These are phyloP conservation scores for Pangasius krempfi DNA, from an alignment of 2,797 vertebrate species.

Conservation along the genomic window DNA sequence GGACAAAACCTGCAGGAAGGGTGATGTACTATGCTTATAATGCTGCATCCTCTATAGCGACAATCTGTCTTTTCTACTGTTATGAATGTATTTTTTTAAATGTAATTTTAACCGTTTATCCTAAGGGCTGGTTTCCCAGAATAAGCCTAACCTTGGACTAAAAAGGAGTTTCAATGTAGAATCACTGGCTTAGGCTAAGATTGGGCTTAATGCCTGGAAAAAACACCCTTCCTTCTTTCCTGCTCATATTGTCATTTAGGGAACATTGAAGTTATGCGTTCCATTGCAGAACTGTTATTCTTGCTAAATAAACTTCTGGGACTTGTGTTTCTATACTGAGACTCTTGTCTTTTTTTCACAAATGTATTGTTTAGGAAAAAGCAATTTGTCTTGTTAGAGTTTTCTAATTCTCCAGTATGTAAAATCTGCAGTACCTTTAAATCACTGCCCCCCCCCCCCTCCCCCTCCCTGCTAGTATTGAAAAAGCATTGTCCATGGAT, in stretches of 20 bases:
- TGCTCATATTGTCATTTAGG: constrained; percentile 46
- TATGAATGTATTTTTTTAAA: constrained; percentile 55
- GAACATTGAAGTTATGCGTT: constrained; percentile 58
- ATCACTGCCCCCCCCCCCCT: too few relatives aligned
- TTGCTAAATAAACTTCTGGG: constrained; percentile 64
- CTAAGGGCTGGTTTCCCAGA: constrained; percentile 43
- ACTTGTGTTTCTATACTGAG: constrained; percentile 62
- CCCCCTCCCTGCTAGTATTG: neutral
- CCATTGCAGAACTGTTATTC: constrained; percentile 65
- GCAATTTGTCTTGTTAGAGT: neutral
- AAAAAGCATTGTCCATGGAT: neutral
- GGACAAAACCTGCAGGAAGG: constrained; percentile 39
- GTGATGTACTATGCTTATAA: constrained; percentile 32
- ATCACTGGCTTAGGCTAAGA: constrained; percentile 30
- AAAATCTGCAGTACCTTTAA: neutral
- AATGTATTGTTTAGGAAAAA: neutral
- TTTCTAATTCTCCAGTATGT: neutral
- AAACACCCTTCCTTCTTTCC: constrained; percentile 30
- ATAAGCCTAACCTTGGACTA: constrained; percentile 33
- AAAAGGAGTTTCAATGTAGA: constrained; percentile 38
- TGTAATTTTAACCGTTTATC: constrained; percentile 47
- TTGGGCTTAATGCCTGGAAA: constrained; percentile 33
- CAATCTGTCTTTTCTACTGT: constrained; percentile 51
- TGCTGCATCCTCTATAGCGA: constrained; percentile 48
- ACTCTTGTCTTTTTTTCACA: constrained; percentile 38